phyloP scores from a whole-genome alignment of 2,888 invertebrate species.

The Hypercompe scribonia region DNA sequence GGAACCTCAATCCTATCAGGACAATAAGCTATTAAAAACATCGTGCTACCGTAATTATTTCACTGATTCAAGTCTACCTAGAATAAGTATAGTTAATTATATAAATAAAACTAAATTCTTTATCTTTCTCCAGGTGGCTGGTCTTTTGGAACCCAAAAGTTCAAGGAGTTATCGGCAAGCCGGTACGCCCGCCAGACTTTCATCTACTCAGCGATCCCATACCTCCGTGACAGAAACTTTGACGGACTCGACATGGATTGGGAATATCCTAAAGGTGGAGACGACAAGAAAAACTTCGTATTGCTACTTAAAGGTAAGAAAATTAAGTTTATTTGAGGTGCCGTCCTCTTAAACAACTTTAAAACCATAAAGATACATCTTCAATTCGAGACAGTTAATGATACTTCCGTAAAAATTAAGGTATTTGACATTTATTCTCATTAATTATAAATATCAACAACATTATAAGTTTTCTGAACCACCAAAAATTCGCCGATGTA shows the following conservation, averaged over 20 bases:
- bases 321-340: background rate
- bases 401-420: too few relatives aligned
- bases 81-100: background rate
- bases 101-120: background rate
- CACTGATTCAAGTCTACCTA: too few relatives aligned
- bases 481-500: background rate
- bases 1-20: too few relatives aligned
- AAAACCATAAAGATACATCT: background rate
- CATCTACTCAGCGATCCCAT: conserved; percentile 97
- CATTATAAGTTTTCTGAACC: background rate
- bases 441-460: background rate
- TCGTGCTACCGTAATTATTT: too few relatives aligned
- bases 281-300: conserved; percentile 98
- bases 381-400: background rate
- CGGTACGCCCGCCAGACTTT: conserved; percentile 96
- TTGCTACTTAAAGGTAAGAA: conserved; percentile 92
- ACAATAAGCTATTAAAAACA: too few relatives aligned
- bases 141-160: conserved; percentile 98
- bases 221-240: conserved; percentile 94
- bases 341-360: background rate
- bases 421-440: background rate
- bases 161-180: conserved; percentile 96
- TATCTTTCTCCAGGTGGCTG: conserved; percentile 91
- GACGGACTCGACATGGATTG: conserved; percentile 96
- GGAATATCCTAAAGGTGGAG: conserved; percentile 97